phyloP scores from a whole-genome alignment of 2,113 vertebrate species.

The Indri indri region DNA sequence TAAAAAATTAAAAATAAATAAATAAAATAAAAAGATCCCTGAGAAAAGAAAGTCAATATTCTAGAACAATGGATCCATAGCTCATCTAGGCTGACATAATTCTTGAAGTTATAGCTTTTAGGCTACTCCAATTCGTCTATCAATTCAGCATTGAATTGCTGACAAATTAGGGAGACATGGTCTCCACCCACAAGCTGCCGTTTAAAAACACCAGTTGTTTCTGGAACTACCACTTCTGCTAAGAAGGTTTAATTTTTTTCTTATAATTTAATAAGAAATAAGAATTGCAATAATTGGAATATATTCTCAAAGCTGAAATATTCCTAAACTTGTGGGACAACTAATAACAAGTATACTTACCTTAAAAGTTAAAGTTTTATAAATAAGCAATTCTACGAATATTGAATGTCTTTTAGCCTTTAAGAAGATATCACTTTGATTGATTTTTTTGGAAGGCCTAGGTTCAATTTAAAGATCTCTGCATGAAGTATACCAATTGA shows the following conservation, averaged over 20 bases:
- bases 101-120: neutral
- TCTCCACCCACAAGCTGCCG: neutral
- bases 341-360: neutral
- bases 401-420: neutral
- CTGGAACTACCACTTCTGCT: neutral
- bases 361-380: neutral
- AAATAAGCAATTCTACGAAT: neutral
- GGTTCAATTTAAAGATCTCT: neutral
- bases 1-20: too few relatives aligned
- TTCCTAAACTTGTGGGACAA: neutral
- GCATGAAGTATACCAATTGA: neutral
- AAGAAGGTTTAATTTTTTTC: neutral
- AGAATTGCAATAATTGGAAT: neutral
- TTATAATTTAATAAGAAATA: neutral
- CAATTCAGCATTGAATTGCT: neutral
- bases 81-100: neutral
- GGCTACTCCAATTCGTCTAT: neutral
- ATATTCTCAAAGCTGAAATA: slow-evolving; percentile 15
- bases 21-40: neutral
- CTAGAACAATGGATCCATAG: neutral
- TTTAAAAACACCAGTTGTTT: neutral
- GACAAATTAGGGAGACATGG: neutral
- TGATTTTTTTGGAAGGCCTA: neutral
- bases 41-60: neutral
- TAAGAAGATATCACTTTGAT: neutral